Evolutionary conservation across 2,797 vertebrate species (phyloP).

Genomic region (Anniella stebbinsi): DNA sequence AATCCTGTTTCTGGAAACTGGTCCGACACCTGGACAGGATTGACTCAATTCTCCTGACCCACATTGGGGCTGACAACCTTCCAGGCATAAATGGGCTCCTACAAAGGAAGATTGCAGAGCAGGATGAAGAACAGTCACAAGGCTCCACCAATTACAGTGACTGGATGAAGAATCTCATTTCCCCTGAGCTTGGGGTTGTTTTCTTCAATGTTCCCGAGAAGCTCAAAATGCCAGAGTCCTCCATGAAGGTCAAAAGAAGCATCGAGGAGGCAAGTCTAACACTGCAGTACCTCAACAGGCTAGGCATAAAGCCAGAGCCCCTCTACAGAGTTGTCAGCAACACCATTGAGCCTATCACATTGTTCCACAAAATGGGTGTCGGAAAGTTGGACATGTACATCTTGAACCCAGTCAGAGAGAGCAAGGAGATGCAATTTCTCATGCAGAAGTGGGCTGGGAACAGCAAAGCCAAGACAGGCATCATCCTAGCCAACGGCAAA

Average conservation of each 20-base stretch:
- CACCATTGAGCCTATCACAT: conserved; percentile 94
- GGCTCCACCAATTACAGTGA: conserved; percentile 92
- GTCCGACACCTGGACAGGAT: conserved; percentile 97
- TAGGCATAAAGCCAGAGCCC: conserved; percentile 94
- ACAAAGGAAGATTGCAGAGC: conserved; percentile 96
- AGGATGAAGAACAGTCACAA: conserved; percentile 93
- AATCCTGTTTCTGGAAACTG: conserved; percentile 99
- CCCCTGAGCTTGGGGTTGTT: conserved; percentile 96
- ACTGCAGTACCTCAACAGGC: conserved; percentile 92
- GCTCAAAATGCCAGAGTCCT: conserved; percentile 91
- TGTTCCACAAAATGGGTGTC: conserved; percentile 98
- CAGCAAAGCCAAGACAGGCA: conserved; percentile 98
- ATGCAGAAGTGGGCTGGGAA: conserved; percentile 99
- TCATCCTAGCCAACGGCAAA: conserved; percentile 92
- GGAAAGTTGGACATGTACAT: conserved; percentile 98
- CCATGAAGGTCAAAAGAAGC: conserved; percentile 95
- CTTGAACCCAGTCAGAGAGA: conserved; percentile 97
- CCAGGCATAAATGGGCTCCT: conserved; percentile 97
- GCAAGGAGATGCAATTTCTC: conserved; percentile 99
- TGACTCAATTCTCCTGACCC: conserved; percentile 95
- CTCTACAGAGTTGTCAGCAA: conserved; percentile 93
- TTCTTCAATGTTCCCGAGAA: conserved; percentile 99
- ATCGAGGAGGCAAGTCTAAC: conserved; percentile 97
- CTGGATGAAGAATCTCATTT: conserved; percentile 98
- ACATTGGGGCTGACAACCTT: conserved; percentile 98